phyloP scores from a whole-genome alignment of 30 jellyfish, hydroid and myxozoan genomes.

The Aurelia aurita region DNA sequence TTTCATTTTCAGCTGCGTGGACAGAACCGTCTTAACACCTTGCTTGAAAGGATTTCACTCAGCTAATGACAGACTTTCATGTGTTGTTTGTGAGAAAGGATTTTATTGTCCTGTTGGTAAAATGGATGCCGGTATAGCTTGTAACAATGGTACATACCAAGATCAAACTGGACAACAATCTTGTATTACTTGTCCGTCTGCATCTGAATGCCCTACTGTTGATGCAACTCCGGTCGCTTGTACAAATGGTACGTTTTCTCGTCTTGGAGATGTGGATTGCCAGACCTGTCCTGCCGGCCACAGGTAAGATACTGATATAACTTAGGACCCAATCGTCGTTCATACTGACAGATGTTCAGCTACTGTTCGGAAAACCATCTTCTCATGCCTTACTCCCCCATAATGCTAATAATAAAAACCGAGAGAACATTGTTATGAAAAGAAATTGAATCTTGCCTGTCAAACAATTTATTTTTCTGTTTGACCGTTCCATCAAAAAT shows the following conservation, averaged over 20 bases:
- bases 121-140: constrained; percentile 50
- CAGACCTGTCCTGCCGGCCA: constrained; percentile 76
- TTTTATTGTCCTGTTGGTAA: constrained; percentile 69
- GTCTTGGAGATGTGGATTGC: constrained; percentile 59
- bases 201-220: constrained; percentile 39
- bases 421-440: too few relatives aligned
- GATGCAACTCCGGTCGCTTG: constrained; percentile 65
- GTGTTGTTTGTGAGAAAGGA: constrained; percentile 69
- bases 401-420: too few relatives aligned
- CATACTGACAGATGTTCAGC: too few relatives aligned
- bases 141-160: constrained; percentile 71
- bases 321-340: too few relatives aligned
- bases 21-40: constrained; percentile 26
- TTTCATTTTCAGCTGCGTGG: constrained; percentile 40
- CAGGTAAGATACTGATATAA: constrained; percentile 38
- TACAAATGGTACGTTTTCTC: constrained; percentile 64
- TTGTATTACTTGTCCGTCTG: constrained; percentile 75
- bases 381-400: too few relatives aligned
- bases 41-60: constrained; percentile 59
- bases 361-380: not conserved
- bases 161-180: constrained; percentile 58
- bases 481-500: too few relatives aligned
- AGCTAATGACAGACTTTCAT: constrained; percentile 55
- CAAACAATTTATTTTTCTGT: too few relatives aligned
- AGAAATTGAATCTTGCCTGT: too few relatives aligned